Base-by-base conservation (phyloP, 2,888 invertebrate species). In the Eristalinus sepulchralis region DNA sequence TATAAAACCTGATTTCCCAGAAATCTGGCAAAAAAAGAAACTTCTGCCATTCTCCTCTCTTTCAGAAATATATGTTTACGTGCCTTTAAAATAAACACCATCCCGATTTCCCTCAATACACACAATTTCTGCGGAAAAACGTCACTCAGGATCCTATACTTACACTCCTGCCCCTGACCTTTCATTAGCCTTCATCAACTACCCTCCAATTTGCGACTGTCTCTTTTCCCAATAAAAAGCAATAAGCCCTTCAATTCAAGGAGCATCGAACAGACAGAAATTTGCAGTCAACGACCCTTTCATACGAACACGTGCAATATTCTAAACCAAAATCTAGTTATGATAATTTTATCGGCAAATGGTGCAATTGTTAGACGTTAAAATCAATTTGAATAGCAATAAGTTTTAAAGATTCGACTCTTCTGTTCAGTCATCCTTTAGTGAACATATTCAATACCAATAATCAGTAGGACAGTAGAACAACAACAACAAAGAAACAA, bases 291-390 rank as follows among this genome's bases (percentile, higher is more conserved):
- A 47, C 47, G 47, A n/a, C 47, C 17, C 47, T 47, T 47, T 6
- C 17, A 17, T 47, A 17, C 4, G 47, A 47, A 17, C 47, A 47
- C 17, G 4, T 47, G 47, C 47, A n/a, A 47, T 47, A 47, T 17
- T 17, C 17, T 17, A n/a, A 27, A 17, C 17, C 6, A 6, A 1
- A 47, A 17, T 8, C 17, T 17, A 47, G 17, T 47, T 62, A 33
- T 8, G 8, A 33, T 17, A 17, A 17, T 59, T 59, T 36, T 68
- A 76, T 53, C 67, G 59, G 24, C 4, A 62, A 68, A 77, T 68
- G 55, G 77, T 77, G 77, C 77, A 68, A 77, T 68, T 77, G 60
- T 62, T 68, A 5, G 36, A 62, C 31, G 27, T 27, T 27, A 53
- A 60, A 68, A 68, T 68, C 53, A 68, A 31, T 68, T 62, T 68